phyloP scores from a whole-genome alignment of 2,113 vertebrate species.

The Psophia crepitans region DNA sequence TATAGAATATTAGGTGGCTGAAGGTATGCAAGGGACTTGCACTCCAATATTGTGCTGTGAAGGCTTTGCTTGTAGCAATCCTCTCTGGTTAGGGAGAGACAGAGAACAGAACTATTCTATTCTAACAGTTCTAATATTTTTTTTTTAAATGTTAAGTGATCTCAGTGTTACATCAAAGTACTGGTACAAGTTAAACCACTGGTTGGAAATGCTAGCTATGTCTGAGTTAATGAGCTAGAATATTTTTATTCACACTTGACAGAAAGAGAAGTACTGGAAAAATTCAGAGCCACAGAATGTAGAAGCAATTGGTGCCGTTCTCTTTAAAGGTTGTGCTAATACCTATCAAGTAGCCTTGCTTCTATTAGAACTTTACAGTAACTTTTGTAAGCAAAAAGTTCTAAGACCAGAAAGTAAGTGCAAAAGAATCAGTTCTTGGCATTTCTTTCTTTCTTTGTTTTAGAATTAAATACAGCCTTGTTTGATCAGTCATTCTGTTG shows the following conservation, averaged over 20 bases:
- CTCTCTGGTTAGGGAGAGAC: background rate
- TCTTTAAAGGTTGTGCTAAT: background rate
- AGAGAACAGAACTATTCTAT: background rate
- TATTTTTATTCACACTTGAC: background rate
- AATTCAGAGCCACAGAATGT: background rate
- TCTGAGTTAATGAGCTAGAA: background rate
- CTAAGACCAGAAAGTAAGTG: background rate
- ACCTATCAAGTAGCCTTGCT: background rate
- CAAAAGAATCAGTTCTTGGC: background rate
- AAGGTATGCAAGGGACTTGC: background rate
- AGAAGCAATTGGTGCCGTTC: background rate
- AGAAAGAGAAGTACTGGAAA: background rate
- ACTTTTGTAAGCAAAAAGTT: background rate
- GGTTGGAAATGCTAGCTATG: background rate
- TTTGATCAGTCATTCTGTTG: background rate
- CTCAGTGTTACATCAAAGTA: background rate
- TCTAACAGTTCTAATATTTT: background rate
- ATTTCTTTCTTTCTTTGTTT: background rate
- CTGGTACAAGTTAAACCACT: background rate
- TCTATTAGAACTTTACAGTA: background rate
- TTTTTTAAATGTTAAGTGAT: background rate
- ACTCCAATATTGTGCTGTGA: background rate
- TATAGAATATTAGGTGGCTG: background rate
- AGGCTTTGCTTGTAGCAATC: background rate
- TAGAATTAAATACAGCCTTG: background rate